A percentile compares a stretch with the other conserved stretches of the same genome.
Evolutionary conservation across 2,797 vertebrate genomes (phyloP).

Genomic region (Enteromius anoplus): DNA sequence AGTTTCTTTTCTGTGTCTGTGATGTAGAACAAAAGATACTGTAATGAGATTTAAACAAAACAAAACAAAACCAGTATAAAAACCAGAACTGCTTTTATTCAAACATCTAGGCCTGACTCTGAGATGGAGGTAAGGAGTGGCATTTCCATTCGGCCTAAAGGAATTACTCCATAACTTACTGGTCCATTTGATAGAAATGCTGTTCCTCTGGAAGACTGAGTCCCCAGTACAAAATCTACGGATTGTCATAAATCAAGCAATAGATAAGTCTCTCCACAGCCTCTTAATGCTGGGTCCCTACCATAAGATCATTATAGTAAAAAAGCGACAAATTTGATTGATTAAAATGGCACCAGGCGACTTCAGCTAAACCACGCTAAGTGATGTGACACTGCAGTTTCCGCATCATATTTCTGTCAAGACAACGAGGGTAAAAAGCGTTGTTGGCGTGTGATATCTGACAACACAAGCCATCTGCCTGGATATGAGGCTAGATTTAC

Average conservation of each 20-base stretch:
- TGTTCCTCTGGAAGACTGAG: slow-evolving; percentile 63
- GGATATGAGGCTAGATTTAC: slow-evolving; percentile 87
- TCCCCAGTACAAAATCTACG: slow-evolving; percentile 72
- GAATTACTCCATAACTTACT: slow-evolving; percentile 72
- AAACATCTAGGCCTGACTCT: not conserved
- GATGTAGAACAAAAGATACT: slow-evolving; percentile 3
- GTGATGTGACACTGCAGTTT: slow-evolving; percentile 97
- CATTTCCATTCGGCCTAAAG: slow-evolving; percentile 56
- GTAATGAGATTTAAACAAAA: not conserved
- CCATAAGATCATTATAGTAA: slow-evolving; percentile 91
- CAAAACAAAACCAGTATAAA: too few species aligned
- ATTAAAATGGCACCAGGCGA: slow-evolving; percentile 92
- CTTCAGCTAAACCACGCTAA: slow-evolving; percentile 95
- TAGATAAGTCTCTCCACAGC: slow-evolving; percentile 89
- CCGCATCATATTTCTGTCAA: slow-evolving; percentile 97
- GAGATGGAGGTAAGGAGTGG: slow-evolving; percentile 43
- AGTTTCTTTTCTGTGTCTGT: not conserved
- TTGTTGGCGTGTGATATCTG: slow-evolving; percentile 92
- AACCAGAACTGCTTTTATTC: not conserved
- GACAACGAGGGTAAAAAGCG: slow-evolving; percentile 93
- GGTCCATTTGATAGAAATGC: slow-evolving; percentile 76
- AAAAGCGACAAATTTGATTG: slow-evolving; percentile 93
- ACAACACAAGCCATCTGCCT: slow-evolving; percentile 89
- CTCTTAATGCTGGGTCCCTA: slow-evolving; percentile 86
- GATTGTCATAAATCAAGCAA: slow-evolving; percentile 85